Conservation (phyloP, 64 coral and sea anemone genomes). For the Pocillopora verrucosa region DNA sequence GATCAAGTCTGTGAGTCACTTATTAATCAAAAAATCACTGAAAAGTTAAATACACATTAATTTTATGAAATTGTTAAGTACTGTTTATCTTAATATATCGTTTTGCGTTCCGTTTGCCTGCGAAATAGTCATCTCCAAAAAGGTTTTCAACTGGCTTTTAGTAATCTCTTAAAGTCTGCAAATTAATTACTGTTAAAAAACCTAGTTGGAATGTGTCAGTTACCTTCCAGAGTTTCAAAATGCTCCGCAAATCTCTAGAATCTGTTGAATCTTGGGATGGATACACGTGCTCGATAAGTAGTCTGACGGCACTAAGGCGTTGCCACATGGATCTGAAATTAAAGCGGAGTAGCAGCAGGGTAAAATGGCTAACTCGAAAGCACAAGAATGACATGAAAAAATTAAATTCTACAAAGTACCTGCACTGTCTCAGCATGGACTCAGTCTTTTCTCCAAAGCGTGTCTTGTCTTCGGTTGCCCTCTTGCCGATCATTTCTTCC, state of each 20-base stretch:
- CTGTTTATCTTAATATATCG: too few relatives aligned
- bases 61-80: too few relatives aligned
- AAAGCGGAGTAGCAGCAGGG: not conserved
- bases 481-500: slow-evolving; percentile 48
- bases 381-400: not conserved
- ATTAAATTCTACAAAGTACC: not conserved
- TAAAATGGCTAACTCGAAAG: not conserved
- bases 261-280: not conserved
- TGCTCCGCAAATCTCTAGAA: not conserved
- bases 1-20: too few relatives aligned
- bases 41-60: too few relatives aligned
- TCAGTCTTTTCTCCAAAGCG: slow-evolving; percentile 16
- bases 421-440: slow-evolving; percentile 31
- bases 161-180: too few relatives aligned
- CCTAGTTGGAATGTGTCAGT: too few relatives aligned
- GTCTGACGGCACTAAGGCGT: slow-evolving; percentile 7
- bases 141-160: too few relatives aligned
- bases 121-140: too few relatives aligned
- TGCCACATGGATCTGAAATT: slow-evolving; percentile 27
- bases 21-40: too few relatives aligned
- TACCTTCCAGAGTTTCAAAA: slow-evolving; percentile 56
- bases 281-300: slow-evolving; percentile 26
- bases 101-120: too few relatives aligned
- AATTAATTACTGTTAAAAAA: too few relatives aligned
- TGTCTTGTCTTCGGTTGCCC: not conserved